phyloP scores from a whole-genome alignment of 2,888 invertebrate genomes.

The Pristionchus japonicus region DNA sequence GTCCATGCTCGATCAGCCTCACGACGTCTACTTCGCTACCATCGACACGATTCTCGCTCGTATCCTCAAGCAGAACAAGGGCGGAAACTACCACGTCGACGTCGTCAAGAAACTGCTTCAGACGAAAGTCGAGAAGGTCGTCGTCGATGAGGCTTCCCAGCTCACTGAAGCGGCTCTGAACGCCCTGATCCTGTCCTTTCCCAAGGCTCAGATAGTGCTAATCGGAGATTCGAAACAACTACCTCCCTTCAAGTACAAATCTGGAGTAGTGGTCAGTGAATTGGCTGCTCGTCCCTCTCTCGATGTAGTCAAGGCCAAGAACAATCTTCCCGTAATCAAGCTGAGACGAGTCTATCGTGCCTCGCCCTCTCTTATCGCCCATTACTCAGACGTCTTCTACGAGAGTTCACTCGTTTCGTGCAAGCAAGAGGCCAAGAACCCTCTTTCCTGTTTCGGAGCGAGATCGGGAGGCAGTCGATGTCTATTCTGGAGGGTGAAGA shows the following conservation, averaged over 20 bases:
- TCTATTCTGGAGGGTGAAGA: conserved; percentile 5
- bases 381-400: neutral
- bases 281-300: neutral
- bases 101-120: neutral
- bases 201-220: neutral
- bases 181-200: neutral
- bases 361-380: neutral
- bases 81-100: neutral
- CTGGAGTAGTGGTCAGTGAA: neutral
- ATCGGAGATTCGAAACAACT: conserved; percentile 28
- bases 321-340: neutral
- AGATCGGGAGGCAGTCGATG: neutral
- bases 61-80: neutral
- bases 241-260: conserved; percentile 10
- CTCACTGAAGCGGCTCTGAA: neutral
- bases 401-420: neutral
- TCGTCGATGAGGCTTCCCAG: conserved; percentile 37
- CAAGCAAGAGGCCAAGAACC: neutral
- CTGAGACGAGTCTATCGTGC: neutral
- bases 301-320: neutral
- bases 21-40: neutral
- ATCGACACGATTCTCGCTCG: neutral
- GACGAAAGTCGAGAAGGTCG: neutral
- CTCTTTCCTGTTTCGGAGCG: neutral
- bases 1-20: neutral